Evolutionary conservation across 2,888 invertebrate species (phyloP).

Genomic region (Dorcus parallelipipedus): DNA sequence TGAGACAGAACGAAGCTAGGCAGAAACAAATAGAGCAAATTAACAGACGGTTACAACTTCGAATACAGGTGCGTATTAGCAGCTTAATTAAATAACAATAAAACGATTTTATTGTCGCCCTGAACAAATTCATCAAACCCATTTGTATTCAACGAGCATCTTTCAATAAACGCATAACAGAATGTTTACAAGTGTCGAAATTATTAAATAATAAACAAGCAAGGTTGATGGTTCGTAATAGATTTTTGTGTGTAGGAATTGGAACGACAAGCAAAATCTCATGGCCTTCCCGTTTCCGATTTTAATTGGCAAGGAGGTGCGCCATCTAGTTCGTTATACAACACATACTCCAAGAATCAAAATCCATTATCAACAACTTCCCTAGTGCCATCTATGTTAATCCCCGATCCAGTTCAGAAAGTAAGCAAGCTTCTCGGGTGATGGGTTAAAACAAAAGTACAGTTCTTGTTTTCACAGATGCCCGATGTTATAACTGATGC

Average conservation of each 20-base stretch:
- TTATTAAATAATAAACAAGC: too few species aligned
- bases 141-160: background rate
- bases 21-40: constrained; percentile 79
- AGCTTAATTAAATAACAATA: background rate
- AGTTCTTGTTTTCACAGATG: constrained; percentile 45
- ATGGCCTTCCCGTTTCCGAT: constrained; percentile 66
- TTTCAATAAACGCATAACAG: background rate
- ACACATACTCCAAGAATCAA: constrained; percentile 46
- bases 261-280: constrained; percentile 72
- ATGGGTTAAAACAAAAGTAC: background rate
- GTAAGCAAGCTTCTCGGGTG: constrained; percentile 29
- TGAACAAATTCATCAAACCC: background rate
- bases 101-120: too few species aligned
- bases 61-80: constrained; percentile 67
- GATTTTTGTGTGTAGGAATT: constrained; percentile 58
- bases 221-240: too few species aligned
- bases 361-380: constrained; percentile 38
- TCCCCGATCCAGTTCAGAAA: constrained; percentile 48
- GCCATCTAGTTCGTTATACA: constrained; percentile 42
- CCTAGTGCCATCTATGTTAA: constrained; percentile 39
- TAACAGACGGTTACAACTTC: constrained; percentile 75
- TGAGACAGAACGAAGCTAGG: constrained; percentile 73
- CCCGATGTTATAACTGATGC: constrained; percentile 58
- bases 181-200: background rate
- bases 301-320: constrained; percentile 54